These are phyloP conservation scores for Netelia virgata DNA, from an alignment of 2,888 invertebrate species.

Conservation along the genomic window DNA sequence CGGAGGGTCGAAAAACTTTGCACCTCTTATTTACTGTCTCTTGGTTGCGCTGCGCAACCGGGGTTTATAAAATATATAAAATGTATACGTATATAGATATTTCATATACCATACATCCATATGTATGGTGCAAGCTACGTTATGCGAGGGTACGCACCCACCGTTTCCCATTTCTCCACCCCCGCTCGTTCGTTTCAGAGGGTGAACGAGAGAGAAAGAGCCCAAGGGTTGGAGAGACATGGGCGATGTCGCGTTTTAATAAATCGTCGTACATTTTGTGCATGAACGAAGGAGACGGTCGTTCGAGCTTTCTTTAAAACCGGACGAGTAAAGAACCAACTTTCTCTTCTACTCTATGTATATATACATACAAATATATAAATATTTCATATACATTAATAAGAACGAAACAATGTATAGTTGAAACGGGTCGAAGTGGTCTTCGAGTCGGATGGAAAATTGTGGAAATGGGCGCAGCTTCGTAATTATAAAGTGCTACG, in stretches of 20 bases:
- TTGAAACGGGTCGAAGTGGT: constrained; percentile 43
- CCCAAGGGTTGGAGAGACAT: not conserved
- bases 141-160: constrained; percentile 40
- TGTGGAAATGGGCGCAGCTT: constrained; percentile 39
- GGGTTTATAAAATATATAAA: not conserved
- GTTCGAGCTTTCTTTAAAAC: constrained; percentile 49
- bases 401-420: constrained; percentile 29
- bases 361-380: not conserved
- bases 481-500: constrained; percentile 61
- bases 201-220: not conserved
- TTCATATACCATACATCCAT: constrained; percentile 6
- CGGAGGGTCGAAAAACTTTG: constrained; percentile 62
- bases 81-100: constrained; percentile 21
- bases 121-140: constrained; percentile 35
- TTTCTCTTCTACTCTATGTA: constrained; percentile 14
- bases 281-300: constrained; percentile 59
- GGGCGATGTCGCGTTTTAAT: constrained; percentile 52
- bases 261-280: constrained; percentile 60
- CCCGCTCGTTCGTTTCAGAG: constrained; percentile 17
- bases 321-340: constrained; percentile 34
- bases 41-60: constrained; percentile 32
- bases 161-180: constrained; percentile 51
- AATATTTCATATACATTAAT: constrained; percentile 14
- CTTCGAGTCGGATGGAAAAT: constrained; percentile 34
- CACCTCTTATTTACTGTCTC: constrained; percentile 18